Conservation (phyloP, 2,113 vertebrate genomes). For the Laticauda laticaudata region DNA sequence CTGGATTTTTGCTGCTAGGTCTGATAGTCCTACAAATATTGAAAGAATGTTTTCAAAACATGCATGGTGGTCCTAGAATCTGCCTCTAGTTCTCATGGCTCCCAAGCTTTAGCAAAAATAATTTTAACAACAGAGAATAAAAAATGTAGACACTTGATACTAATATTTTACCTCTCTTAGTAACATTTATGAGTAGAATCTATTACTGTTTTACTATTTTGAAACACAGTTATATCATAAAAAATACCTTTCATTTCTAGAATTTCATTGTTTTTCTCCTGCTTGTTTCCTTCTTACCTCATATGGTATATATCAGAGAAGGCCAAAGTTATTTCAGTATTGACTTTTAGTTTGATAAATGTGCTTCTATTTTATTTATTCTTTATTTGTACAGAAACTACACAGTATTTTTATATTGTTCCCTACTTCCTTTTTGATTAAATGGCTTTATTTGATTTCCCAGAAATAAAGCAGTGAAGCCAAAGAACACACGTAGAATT, state of each 20-base stretch:
- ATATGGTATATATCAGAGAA: slow-evolving; percentile 57
- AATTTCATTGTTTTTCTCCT: slow-evolving; percentile 38
- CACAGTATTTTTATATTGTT: slow-evolving; percentile 68
- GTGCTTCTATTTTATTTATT: slow-evolving; percentile 68
- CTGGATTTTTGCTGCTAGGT: neutral
- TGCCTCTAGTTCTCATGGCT: neutral
- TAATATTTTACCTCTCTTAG: slow-evolving; percentile 17
- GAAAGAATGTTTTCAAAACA: neutral
- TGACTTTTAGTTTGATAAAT: slow-evolving; percentile 71
- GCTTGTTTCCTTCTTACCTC: slow-evolving; percentile 52
- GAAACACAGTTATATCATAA: slow-evolving; percentile 57
- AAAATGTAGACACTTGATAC: slow-evolving; percentile 45
- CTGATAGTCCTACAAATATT: neutral
- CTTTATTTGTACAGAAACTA: slow-evolving; percentile 70
- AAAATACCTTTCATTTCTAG: slow-evolving; percentile 42
- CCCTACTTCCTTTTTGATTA: slow-evolving; percentile 70
- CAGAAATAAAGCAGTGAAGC: slow-evolving; percentile 64
- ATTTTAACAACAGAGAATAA: slow-evolving; percentile 12
- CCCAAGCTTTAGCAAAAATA: slow-evolving; percentile 18
- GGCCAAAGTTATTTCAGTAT: slow-evolving; percentile 65
- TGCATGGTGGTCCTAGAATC: neutral
- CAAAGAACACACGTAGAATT: slow-evolving; percentile 23
- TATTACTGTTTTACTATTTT: slow-evolving; percentile 61
- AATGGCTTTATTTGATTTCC: slow-evolving; percentile 73
- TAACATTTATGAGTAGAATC: slow-evolving; percentile 35